Evolutionary conservation across 2,113 vertebrate species (phyloP).

Genomic region (Atherinomorus stipes): DNA sequence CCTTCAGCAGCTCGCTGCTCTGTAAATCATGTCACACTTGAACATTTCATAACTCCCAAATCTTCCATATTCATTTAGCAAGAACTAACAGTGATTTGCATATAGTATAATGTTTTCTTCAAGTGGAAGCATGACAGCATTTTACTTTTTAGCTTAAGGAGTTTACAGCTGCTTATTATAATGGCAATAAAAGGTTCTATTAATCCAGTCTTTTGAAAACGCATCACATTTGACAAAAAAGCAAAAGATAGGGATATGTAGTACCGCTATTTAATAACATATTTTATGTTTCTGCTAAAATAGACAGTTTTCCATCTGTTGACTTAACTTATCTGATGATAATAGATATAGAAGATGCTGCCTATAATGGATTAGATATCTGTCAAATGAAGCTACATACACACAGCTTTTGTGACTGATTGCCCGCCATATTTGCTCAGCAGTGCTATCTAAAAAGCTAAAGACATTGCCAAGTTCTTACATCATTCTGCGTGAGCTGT

Average conservation of each 20-base stretch:
- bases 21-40: too few relatives aligned
- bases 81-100: too few relatives aligned
- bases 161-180: not conserved
- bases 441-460: constrained; percentile 40
- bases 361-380: constrained; percentile 13
- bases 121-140: too few relatives aligned
- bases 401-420: constrained; percentile 45
- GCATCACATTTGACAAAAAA: not conserved
- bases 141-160: not conserved
- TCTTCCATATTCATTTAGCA: too few relatives aligned
- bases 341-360: constrained; percentile 1
- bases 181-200: not conserved
- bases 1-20: too few relatives aligned
- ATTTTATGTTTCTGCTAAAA: not conserved
- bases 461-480: constrained; percentile 71
- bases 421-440: constrained; percentile 53
- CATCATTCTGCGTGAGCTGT: constrained; percentile 71
- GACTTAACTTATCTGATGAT: not conserved
- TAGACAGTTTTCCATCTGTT: not conserved
- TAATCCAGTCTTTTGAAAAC: not conserved
- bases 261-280: too few relatives aligned
- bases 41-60: too few relatives aligned
- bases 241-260: not conserved
- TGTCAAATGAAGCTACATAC: constrained; percentile 36
- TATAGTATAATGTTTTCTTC: too few relatives aligned